Evolutionary conservation across 2,797 vertebrate species (phyloP).

Genomic region (Chaetodon trifasciatus): DNA sequence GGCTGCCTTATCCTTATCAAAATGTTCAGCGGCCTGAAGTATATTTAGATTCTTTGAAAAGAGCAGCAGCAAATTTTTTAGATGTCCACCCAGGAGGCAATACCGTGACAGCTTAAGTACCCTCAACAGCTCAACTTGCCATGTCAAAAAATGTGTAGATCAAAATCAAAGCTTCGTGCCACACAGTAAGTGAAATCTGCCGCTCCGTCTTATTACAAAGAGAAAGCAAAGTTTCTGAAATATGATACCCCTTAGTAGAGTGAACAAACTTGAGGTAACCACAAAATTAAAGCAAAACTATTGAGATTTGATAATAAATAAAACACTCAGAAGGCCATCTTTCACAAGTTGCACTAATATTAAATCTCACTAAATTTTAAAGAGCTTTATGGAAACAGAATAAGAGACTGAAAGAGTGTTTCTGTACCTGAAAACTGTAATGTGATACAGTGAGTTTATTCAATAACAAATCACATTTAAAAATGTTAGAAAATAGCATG

Average conservation of each 20-base stretch:
- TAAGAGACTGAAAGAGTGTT: neutral
- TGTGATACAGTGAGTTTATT: neutral
- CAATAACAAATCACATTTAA: neutral
- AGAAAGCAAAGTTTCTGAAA: neutral
- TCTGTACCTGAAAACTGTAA: neutral
- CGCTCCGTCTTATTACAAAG: constrained; percentile 2
- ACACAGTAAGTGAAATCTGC: constrained; percentile 29
- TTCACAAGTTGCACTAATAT: neutral
- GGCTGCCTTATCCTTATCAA: constrained; percentile 39
- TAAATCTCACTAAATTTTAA: neutral
- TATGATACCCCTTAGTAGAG: neutral
- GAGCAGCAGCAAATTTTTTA: constrained; percentile 55
- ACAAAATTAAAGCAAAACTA: neutral
- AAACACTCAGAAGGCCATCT: neutral
- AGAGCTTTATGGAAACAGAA: neutral
- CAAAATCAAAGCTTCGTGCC: constrained; percentile 40
- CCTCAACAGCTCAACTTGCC: constrained; percentile 50
- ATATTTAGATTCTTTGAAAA: constrained; percentile 59
- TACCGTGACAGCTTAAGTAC: constrained; percentile 38
- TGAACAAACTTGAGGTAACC: neutral
- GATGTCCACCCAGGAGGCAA: constrained; percentile 36
- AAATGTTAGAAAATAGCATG: neutral
- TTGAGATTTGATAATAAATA: neutral
- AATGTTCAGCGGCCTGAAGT: constrained; percentile 30
- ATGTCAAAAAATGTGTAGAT: constrained; percentile 49